phyloP scores from a whole-genome alignment of 2,888 invertebrate species.

The Pterobdella sp. region DNA sequence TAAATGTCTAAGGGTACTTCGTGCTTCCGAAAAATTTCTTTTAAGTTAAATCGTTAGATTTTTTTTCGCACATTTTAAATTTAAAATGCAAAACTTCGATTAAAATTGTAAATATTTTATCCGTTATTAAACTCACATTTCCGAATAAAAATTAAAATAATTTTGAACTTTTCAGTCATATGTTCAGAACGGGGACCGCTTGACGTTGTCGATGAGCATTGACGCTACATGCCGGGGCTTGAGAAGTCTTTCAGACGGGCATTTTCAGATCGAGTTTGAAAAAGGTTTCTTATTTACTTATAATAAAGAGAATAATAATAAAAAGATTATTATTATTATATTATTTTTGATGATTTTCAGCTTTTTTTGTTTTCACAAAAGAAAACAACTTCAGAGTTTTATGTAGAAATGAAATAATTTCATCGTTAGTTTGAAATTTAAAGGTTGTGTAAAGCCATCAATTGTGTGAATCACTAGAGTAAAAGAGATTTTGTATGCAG shows the following conservation, averaged over 20 bases:
- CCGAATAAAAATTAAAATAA: too few species aligned
- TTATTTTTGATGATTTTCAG: background rate
- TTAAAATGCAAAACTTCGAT: background rate
- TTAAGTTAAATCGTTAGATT: too few species aligned
- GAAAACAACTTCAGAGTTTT: background rate
- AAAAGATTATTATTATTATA: background rate
- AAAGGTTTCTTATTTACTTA: constrained; percentile 58
- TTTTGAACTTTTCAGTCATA: constrained; percentile 47
- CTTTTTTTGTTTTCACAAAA: background rate
- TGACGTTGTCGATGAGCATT: constrained; percentile 50
- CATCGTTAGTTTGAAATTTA: too few species aligned
- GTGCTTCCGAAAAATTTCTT: too few species aligned
- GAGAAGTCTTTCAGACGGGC: constrained; percentile 78
- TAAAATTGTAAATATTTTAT: background rate
- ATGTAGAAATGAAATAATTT: too few species aligned
- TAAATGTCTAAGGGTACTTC: too few species aligned
- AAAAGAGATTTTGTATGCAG: background rate
- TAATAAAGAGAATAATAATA: background rate
- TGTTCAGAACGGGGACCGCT: constrained; percentile 45
- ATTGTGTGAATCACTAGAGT: too few species aligned
- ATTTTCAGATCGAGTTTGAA: constrained; percentile 73
- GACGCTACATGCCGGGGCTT: constrained; percentile 51
- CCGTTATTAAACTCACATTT: background rate
- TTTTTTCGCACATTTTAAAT: too few species aligned
- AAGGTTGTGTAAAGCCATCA: too few species aligned